phyloP scores from a whole-genome alignment of 2,113 vertebrate genomes.

The Sinocyclocheilus rhinocerous region DNA sequence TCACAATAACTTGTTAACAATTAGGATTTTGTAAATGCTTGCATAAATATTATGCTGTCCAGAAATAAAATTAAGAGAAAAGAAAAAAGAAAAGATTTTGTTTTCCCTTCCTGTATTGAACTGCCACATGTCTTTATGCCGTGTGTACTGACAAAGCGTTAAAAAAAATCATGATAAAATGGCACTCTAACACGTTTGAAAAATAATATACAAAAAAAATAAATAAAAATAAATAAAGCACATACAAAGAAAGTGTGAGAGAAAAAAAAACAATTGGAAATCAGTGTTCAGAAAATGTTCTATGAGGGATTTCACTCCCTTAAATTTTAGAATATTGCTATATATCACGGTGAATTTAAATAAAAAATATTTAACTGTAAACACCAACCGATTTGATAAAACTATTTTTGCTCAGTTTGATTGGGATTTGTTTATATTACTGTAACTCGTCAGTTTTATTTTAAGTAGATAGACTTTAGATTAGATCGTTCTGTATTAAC shows the following conservation, averaged over 20 bases:
- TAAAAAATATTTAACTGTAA: not conserved
- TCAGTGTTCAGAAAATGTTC: not conserved
- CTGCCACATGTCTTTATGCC: not conserved
- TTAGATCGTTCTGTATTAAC: not conserved
- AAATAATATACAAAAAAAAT: no score
- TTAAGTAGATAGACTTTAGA: not conserved
- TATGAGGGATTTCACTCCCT: not conserved
- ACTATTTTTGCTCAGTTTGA: not conserved
- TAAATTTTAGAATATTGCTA: not conserved
- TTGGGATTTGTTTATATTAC: not conserved
- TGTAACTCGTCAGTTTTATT: not conserved
- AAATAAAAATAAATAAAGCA: not conserved
- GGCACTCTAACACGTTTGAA: not conserved
- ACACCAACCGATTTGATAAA: not conserved
- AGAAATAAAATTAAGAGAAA: not conserved
- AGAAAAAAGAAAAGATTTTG: not conserved
- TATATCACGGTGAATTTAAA: not conserved
- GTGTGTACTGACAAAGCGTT: not conserved
- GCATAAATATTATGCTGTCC: not conserved
- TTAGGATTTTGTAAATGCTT: not conserved
- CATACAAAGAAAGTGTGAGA: conserved; percentile 37
- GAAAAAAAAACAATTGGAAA: not conserved
- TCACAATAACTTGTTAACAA: not conserved
- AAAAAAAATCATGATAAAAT: not conserved
- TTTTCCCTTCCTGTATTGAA: not conserved